Percentiles rank a stretch among this genome's conserved stretches.
phyloP scores from a whole-genome alignment of 2,797 vertebrate genomes.

The Darevskia nairensis region DNA sequence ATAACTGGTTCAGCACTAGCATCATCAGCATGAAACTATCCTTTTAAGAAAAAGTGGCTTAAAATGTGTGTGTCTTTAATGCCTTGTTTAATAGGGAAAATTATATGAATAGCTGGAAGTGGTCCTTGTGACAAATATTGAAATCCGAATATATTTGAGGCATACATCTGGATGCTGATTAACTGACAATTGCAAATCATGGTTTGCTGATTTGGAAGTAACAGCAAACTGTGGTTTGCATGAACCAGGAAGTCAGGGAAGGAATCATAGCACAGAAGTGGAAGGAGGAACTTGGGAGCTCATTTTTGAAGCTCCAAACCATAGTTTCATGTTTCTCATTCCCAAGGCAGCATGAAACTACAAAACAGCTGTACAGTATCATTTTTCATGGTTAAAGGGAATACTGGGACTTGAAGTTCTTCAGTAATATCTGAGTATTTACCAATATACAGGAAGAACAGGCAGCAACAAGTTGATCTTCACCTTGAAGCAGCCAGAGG shows the following conservation, averaged over 20 bases:
- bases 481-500: not conserved
- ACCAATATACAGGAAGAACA: not conserved
- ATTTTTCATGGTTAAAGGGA: not conserved
- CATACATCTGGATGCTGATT: not conserved
- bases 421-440: not conserved
- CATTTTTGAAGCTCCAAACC: not conserved
- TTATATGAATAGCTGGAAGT: not conserved
- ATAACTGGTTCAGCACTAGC: too few relatives aligned
- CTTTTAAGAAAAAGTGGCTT: too few relatives aligned
- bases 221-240: not conserved
- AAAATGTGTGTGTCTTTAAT: too few relatives aligned
- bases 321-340: not conserved
- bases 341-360: not conserved
- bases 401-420: not conserved
- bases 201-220: not conserved
- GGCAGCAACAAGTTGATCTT: not conserved
- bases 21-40: too few relatives aligned
- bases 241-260: not conserved
- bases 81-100: too few relatives aligned
- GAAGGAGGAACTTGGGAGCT: not conserved
- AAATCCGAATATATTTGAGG: not conserved
- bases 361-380: not conserved
- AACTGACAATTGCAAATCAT: not conserved
- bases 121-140: not conserved
- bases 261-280: not conserved